A percentile compares a stretch with the other conserved stretches of the same genome.
phyloP scores from a whole-genome alignment of 1,140 invertebrate species.

The Caerostris darwini region DNA sequence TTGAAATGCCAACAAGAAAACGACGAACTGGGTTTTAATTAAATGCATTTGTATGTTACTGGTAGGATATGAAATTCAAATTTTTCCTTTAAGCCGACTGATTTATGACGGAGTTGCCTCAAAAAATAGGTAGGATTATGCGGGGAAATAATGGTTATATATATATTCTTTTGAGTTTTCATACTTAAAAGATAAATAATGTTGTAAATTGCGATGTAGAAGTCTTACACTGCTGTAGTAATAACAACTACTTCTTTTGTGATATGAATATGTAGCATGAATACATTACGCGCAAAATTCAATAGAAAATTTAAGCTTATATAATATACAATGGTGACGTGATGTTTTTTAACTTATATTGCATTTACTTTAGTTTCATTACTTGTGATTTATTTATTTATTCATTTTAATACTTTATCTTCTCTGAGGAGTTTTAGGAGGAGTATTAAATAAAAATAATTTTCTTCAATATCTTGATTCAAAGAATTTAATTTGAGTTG shows the following conservation, averaged over 20 bases:
- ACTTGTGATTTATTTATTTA: no score
- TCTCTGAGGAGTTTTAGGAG: no score
- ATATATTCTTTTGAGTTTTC: background rate
- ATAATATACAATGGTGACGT: no score
- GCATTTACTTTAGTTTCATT: no score
- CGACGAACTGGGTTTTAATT: conserved; percentile 36
- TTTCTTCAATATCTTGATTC: no score
- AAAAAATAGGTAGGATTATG: background rate
- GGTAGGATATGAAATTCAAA: conserved; percentile 20
- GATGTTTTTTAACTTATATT: no score
- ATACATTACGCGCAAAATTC: background rate
- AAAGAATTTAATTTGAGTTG: no score
- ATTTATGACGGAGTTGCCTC: background rate
- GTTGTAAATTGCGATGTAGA: background rate
- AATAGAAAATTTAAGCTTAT: background rate
- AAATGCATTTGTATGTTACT: conserved; percentile 49
- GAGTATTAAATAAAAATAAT: no score
- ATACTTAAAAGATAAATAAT: background rate
- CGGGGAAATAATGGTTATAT: background rate
- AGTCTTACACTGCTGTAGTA: background rate
- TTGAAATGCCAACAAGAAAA: background rate
- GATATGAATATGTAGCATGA: background rate
- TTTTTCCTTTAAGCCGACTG: background rate
- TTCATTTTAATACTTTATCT: no score
- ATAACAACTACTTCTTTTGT: background rate